These are phyloP conservation scores for Harpagoxenus sublaevis DNA, from an alignment of 2,888 invertebrate species.

Conservation along the genomic window DNA sequence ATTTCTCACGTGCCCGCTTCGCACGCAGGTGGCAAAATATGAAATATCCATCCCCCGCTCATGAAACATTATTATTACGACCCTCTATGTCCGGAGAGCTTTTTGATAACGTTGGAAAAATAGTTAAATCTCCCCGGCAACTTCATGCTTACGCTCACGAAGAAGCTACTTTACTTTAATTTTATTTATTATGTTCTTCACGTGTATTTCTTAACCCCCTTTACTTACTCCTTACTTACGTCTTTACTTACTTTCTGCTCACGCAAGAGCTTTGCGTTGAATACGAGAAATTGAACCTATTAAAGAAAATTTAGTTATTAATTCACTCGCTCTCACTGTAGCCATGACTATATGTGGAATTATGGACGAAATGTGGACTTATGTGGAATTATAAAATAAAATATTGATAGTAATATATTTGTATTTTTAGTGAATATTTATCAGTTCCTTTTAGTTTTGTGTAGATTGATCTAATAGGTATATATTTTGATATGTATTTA, in stretches of 20 bases:
- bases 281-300: not conserved
- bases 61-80: conserved; percentile 50
- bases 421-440: not conserved
- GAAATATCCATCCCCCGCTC: conserved; percentile 23
- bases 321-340: not conserved
- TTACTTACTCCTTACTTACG: not conserved
- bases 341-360: not conserved
- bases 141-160: not conserved
- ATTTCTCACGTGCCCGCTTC: conserved; percentile 61
- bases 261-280: not conserved
- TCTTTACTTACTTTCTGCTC: not conserved
- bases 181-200: conserved; percentile 26
- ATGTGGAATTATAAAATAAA: not conserved
- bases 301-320: not conserved
- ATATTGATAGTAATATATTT: not conserved
- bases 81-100: conserved; percentile 12
- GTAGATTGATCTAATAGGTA: not conserved
- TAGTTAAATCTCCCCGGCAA: conserved; percentile 8
- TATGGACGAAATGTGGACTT: not conserved
- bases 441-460: not conserved
- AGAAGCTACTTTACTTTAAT: not conserved
- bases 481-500: not conserved
- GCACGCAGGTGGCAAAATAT: conserved; percentile 53
- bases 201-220: conserved; percentile 2
- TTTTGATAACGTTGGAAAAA: conserved; percentile 47